Base-by-base conservation (phyloP, 2,113 vertebrate species). In the Hippopotamus amphibius region DNA sequence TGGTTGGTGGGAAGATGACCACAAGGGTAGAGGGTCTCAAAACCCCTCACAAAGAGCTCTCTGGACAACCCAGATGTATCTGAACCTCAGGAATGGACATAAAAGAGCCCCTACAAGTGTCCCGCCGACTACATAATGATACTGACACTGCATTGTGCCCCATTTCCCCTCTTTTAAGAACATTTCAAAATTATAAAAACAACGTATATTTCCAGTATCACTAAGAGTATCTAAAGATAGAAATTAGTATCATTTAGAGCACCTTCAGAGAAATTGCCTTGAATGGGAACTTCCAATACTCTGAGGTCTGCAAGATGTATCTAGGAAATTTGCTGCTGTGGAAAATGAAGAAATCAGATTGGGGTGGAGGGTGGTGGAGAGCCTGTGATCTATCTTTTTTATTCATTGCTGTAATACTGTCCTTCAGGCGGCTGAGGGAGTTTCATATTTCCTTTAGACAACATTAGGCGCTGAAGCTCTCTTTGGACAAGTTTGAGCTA, bases 341-440 rank as follows among this genome's bases (percentile, higher is more conserved):
- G 41, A 13, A 37, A 77, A 68, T 11, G 50, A 46, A 48, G 50
- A 37, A 28, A 5, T 57, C 2, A 5, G 65, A 16, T 68, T 16
- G 46, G 3, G 30, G 24, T 37, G 22, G 33, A 3, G 26, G 22
- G 28, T 43, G 26, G 30, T 11, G 30, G 21, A 21, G 41, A 43
- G 43, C 6, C 46, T 65, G 8, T 37, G 65, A 6, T 15, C 24
- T 24, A 22, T 33, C 22, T 63, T 55, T 61, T 22, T 1, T 13
- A 37, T 57, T 37, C 71, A 17, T 14, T 65, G 46, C 57, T n/a
- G 1, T 37, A 5, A 55, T 26, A n/a, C 57, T 7, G 66, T 19
- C 74, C 66, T 77, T 22, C 0, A 2, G 7, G 24, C 0, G 0
- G 8, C 74, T 2, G 13, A n/a, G 65, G 66, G 72, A 22, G 14